These are phyloP conservation scores for Mythimna pallens DNA, from an alignment of 2,888 invertebrate species.

Conservation along the genomic window DNA sequence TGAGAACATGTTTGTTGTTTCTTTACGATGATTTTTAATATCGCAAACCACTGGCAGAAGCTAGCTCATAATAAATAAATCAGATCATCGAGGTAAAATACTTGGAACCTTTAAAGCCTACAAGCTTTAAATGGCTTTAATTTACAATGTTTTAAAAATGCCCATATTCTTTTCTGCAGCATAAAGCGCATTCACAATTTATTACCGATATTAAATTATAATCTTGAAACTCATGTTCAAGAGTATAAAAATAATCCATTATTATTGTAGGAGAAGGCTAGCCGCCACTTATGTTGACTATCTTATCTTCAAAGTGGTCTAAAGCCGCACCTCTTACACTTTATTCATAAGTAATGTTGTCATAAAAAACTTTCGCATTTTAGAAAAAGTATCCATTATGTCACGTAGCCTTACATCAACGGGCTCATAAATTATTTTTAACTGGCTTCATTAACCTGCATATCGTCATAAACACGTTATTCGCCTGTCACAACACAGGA, in stretches of 20 bases:
- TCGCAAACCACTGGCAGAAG: too few species aligned
- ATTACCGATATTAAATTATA: conserved; percentile 53
- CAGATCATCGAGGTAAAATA: background rate
- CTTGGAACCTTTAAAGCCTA: background rate
- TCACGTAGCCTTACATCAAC: conserved; percentile 60
- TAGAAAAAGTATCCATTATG: conserved; percentile 63
- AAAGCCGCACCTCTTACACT: conserved; percentile 40
- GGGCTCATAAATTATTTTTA: conserved; percentile 62
- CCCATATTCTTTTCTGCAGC: conserved; percentile 22
- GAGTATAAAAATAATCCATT: conserved; percentile 58
- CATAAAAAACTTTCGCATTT: conserved; percentile 53
- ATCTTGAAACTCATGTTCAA: conserved; percentile 39
- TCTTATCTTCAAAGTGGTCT: conserved; percentile 50
- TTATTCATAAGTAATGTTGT: conserved; percentile 35
- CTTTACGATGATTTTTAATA: too few species aligned
- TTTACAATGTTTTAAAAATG: conserved; percentile 29
- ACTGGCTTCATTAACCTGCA: conserved; percentile 66
- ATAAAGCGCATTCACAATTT: too few species aligned
- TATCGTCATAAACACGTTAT: conserved; percentile 70
- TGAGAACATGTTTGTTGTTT: too few species aligned
- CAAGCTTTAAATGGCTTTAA: conserved; percentile 16
- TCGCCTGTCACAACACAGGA: conserved; percentile 68
- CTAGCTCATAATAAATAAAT: background rate
- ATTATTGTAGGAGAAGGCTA: conserved; percentile 45
- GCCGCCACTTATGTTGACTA: conserved; percentile 30